Evolutionary conservation across 2,113 vertebrate species (phyloP), one percentile per base, ranked within the genome.

Genomic region (Thamnophis sirtalis): DNA sequence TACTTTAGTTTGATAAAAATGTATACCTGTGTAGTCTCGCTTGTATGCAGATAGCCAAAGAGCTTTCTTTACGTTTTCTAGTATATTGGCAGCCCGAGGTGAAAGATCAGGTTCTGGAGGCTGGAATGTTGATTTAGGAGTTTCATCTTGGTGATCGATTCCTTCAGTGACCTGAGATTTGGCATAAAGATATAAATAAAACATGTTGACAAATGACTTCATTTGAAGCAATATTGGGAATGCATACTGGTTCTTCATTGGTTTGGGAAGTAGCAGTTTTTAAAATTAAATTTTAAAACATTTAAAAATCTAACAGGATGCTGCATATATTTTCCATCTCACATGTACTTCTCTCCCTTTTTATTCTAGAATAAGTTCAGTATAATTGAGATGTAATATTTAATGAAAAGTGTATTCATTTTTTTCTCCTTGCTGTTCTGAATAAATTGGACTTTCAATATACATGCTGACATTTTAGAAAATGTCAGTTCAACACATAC

Each of bases 31-130:
- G 92, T 97, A 98, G 84, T 98, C 92, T 90, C 93, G 93, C 68
- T 95, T 96, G 49, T 98, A 98, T 0, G 97, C 96, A 88, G 97
- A 98, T 89, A 98, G 43, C 97, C 98, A 97, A 2, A 97, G 97
- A 5, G 96, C 93, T 84, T 91, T 97, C 93, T 98, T 97, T 89
- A 97, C n/a, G 91, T 98, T 98, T 94, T 54, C 96, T 92, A 98
- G 93, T 91, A 97, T 98, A 93, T 98, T 98, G 89, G 92, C 95
- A 60, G 97, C 98, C 91, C 96, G 97, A 89, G 97, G 89, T 84
- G 96, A 96, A 50, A 96, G 88, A 0, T 97, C 92, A 86, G 95
- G 84, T 93, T 98, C 96, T 96, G 94, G 93, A 4, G 96, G 33
- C 49, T 96, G 96, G 80, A 95, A 93, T 94, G 93, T 95, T 1